A percentile compares a stretch with the other conserved stretches of the same genome.
These are phyloP conservation scores for Eupithecia pulchellata DNA, from an alignment of 2,888 invertebrate species.

Conservation along the genomic window DNA sequence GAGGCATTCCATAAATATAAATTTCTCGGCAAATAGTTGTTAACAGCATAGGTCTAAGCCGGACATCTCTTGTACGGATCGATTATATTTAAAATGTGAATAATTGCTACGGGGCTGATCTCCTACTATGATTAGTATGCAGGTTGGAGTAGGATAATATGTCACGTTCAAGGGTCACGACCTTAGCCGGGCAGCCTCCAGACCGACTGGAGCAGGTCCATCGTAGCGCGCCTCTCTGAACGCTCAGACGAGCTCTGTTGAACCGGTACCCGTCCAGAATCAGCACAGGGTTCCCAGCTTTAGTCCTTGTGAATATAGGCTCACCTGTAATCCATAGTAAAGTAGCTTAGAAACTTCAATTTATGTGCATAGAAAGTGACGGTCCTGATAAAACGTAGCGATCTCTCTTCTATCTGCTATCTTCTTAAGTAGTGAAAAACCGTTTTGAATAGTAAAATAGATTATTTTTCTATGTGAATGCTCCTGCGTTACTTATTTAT, in stretches of 20 bases:
- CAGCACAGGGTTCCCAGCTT: constrained; percentile 9
- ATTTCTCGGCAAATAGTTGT: no score
- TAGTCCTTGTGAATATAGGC: constrained; percentile 6
- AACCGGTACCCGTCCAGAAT: constrained; percentile 11
- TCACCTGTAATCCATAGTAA: constrained; percentile 2
- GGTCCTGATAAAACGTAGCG: neutral
- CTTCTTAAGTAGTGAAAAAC: neutral
- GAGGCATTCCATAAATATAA: no score
- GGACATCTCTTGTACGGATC: neutral
- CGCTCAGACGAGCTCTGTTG: neutral
- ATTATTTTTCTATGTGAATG: neutral
- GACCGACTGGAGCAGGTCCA: constrained; percentile 5
- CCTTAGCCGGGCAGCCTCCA: constrained; percentile 5
- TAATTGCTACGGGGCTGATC: neutral
- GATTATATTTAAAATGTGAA: neutral
- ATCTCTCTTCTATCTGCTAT: no score
- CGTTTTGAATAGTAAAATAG: neutral
- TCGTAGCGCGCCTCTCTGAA: neutral
- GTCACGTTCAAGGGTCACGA: neutral
- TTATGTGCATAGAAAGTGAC: neutral
- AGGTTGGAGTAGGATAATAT: constrained; percentile 1
- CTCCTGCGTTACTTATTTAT: no score
- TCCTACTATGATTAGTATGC: constrained; percentile 8
- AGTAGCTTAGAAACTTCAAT: neutral
- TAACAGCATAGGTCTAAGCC: no score